Evolutionary conservation across 2,888 invertebrate genomes (phyloP).

Genomic region (Ichneumoninae sp.): DNA sequence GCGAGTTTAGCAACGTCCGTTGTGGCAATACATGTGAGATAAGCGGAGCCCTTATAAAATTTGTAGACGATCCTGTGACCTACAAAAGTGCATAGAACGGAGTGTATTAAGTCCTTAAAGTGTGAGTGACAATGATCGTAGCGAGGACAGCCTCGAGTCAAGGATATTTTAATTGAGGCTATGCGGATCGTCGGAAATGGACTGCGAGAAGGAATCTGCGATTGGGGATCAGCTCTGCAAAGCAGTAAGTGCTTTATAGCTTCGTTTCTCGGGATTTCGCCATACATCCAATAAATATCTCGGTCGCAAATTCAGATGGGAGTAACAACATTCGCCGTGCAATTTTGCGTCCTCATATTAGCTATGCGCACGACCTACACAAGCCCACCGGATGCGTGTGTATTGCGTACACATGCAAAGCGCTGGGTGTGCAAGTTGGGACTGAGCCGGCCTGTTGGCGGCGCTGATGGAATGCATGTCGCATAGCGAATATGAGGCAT

Average conservation of each 20-base stretch:
- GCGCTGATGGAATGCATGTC: too few relatives aligned
- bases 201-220: neutral
- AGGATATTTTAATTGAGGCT: neutral
- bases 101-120: neutral
- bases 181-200: neutral
- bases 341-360: too few relatives aligned
- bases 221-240: neutral
- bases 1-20: too few relatives aligned
- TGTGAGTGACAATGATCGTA: neutral
- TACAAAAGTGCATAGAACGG: neutral
- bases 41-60: too few relatives aligned
- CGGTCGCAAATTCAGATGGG: neutral
- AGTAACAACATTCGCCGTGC: too few relatives aligned
- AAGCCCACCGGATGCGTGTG: too few relatives aligned
- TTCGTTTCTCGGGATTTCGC: neutral
- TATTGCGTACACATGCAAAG: too few relatives aligned
- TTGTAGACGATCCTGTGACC: neutral
- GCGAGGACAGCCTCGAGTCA: neutral
- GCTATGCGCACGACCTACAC: too few relatives aligned
- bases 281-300: neutral
- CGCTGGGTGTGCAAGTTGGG: too few relatives aligned
- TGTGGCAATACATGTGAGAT: too few relatives aligned
- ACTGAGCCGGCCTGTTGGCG: too few relatives aligned
- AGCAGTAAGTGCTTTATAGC: neutral
- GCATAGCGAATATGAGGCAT: neutral